phyloP scores from a whole-genome alignment of 1,140 invertebrate species.

The Apolygus lucorum region DNA sequence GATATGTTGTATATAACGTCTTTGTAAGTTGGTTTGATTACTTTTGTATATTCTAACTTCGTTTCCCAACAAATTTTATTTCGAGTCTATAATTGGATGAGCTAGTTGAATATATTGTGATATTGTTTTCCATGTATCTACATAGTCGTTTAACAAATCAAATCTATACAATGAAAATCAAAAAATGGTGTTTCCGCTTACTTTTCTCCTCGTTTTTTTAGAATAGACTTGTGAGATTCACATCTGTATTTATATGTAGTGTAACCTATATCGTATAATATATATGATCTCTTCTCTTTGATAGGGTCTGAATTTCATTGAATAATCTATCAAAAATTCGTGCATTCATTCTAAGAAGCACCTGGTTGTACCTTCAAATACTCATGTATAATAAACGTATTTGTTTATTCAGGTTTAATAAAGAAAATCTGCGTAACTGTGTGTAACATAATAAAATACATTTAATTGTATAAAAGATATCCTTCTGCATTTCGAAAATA shows the following conservation, averaged over 20 bases:
- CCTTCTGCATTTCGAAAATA: slow-evolving; percentile 21
- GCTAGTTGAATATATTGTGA: slow-evolving; percentile 27
- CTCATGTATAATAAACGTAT: slow-evolving; percentile 28
- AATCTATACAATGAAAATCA: slow-evolving; percentile 24
- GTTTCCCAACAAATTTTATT: slow-evolving; percentile 9
- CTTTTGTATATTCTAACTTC: not conserved
- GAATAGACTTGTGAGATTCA: slow-evolving; percentile 10
- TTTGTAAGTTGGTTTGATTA: not conserved
- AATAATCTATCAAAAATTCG: slow-evolving; percentile 19
- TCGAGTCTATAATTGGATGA: slow-evolving; percentile 11
- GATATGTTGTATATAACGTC: not conserved
- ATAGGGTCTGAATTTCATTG: slow-evolving; percentile 14
- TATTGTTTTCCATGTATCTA: slow-evolving; percentile 23
- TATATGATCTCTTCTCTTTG: slow-evolving; percentile 28
- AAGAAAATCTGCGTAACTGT: slow-evolving; percentile 27
- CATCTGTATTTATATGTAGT: slow-evolving; percentile 18
- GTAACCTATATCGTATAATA: slow-evolving; percentile 12
- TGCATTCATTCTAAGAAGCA: slow-evolving; percentile 23
- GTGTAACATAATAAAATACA: slow-evolving; percentile 27
- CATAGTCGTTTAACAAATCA: slow-evolving; percentile 21
- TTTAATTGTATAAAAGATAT: slow-evolving; percentile 19
- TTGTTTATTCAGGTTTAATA: slow-evolving; percentile 26
- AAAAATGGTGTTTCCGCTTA: slow-evolving; percentile 16
- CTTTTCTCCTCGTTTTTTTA: not conserved
- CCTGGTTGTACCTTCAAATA: slow-evolving; percentile 29